Conservation (phyloP, 2,797 vertebrate species). For the Rousettus madagascariensis region DNA sequence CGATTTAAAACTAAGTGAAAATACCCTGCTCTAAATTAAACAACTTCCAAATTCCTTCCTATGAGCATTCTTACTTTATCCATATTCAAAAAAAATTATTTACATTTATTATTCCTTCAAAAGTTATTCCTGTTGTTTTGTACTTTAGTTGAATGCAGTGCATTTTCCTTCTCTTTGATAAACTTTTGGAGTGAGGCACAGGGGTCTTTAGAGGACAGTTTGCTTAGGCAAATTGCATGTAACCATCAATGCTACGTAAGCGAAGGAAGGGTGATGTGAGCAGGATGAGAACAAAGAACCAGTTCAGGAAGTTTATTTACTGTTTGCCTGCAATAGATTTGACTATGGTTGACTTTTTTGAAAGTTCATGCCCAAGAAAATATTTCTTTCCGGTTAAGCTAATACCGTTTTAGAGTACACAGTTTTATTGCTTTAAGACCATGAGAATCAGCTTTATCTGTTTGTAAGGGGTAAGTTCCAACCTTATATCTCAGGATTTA, state of each 20-base stretch:
- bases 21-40: background rate
- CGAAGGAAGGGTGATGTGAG: background rate
- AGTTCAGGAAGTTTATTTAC: background rate
- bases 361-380: background rate
- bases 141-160: background rate
- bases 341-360: background rate
- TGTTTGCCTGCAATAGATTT: background rate
- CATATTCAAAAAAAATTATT: slow-evolving; percentile 15
- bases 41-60: background rate
- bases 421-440: background rate
- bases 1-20: slow-evolving; percentile 50
- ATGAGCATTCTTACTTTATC: background rate
- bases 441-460: background rate
- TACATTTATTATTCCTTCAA: slow-evolving; percentile 7
- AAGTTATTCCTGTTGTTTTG: background rate
- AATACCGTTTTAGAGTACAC: background rate
- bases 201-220: background rate
- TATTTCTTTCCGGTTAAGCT: background rate
- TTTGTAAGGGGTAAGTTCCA: background rate
- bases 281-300: background rate
- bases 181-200: background rate
- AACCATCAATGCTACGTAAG: background rate
- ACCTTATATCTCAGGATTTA: background rate
- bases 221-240: background rate
- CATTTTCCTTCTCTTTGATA: background rate